Conservation (phyloP, 2,888 invertebrate species). For the Hyposoter dolosus region DNA sequence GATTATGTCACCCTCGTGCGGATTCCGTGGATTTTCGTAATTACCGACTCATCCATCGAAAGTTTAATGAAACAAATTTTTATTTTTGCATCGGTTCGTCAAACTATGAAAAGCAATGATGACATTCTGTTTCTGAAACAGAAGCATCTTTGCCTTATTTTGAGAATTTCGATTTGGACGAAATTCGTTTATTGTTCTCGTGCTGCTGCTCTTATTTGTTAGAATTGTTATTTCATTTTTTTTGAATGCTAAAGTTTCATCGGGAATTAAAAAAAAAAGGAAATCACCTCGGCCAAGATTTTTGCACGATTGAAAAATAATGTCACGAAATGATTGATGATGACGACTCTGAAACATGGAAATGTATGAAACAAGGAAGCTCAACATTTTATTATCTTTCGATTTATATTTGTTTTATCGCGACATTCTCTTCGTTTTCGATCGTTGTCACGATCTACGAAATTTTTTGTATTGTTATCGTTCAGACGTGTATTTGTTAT, state of each 20-base stretch:
- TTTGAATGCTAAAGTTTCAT: not conserved
- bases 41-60: not conserved
- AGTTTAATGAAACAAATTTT: not conserved
- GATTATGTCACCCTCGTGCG: slow-evolving; percentile 13
- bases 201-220: not conserved
- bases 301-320: not conserved
- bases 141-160: not conserved
- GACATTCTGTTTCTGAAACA: not conserved
- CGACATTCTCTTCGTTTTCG: not conserved
- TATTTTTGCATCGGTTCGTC: not conserved
- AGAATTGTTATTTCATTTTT: not conserved
- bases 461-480: not conserved
- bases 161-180: not conserved
- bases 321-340: not conserved
- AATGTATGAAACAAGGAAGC: not conserved
- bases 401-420: not conserved
- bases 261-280: not conserved
- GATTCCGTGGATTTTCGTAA: not conserved
- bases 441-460: not conserved
- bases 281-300: not conserved
- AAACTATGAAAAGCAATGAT: not conserved
- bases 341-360: not conserved
- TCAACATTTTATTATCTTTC: not conserved
- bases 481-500: not conserved
- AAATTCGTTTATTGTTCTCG: not conserved